A percentile compares a stretch with the other conserved stretches of the same genome.
phyloP scores from a whole-genome alignment of 2,888 invertebrate genomes.

The Cheilosia soror region DNA sequence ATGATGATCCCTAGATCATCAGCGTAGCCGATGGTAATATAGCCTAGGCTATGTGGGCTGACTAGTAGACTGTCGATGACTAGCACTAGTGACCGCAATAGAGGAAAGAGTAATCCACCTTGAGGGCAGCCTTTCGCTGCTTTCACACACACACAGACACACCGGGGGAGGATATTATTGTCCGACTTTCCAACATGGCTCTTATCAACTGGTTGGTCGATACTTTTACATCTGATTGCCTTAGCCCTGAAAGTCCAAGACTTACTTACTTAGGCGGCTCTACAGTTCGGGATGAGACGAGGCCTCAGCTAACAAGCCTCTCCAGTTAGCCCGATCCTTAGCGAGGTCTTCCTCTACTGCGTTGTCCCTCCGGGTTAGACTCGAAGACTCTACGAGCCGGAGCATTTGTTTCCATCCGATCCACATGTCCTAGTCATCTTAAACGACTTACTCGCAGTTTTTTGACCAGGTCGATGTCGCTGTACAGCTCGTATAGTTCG shows the following conservation, averaged over 20 bases:
- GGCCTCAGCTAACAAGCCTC: not conserved
- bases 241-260: too few species aligned
- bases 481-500: too few species aligned
- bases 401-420: too few species aligned
- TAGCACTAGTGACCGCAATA: not conserved
- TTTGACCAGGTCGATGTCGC: too few species aligned
- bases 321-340: not conserved
- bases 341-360: not conserved
- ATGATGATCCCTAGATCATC: not conserved
- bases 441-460: too few species aligned
- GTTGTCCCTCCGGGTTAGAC: too few species aligned
- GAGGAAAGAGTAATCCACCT: not conserved
- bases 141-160: not conserved
- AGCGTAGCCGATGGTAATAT: not conserved
- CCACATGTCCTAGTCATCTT: too few species aligned
- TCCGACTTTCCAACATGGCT: too few species aligned
- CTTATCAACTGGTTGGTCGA: too few species aligned
- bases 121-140: slow-evolving; percentile 1
- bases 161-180: too few species aligned
- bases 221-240: too few species aligned
- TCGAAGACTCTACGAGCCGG: too few species aligned
- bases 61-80: not conserved
- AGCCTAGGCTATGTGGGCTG: not conserved
- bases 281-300: not conserved
- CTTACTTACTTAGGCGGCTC: not conserved